phyloP scores from a whole-genome alignment of 2,113 vertebrate genomes.

The Toxotes chatareus region DNA sequence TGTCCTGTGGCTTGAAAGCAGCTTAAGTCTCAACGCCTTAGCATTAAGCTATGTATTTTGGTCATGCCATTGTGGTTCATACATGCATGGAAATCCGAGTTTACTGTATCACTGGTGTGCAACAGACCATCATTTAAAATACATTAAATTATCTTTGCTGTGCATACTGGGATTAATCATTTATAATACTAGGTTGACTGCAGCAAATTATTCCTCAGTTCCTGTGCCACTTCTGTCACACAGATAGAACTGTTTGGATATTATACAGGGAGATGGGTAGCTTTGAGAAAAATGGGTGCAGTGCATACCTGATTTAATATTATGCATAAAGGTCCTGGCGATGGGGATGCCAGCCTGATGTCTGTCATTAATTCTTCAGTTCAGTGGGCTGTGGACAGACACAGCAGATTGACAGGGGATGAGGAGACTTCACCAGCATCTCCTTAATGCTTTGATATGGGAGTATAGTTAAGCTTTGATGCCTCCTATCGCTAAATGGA shows the following conservation, averaged over 20 bases:
- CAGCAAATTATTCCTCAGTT: conserved; percentile 42
- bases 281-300: conserved; percentile 43
- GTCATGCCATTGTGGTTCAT: conserved; percentile 18
- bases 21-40: not conserved
- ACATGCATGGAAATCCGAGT: conserved; percentile 18
- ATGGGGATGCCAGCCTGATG: conserved; percentile 66
- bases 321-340: conserved; percentile 64
- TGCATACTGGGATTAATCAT: conserved; percentile 70
- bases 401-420: conserved; percentile 74
- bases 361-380: conserved; percentile 82
- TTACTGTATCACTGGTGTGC: conserved; percentile 21
- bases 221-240: conserved; percentile 50
- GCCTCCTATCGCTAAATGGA: conserved; percentile 67
- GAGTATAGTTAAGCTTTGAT: conserved; percentile 69
- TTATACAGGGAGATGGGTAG: conserved; percentile 41
- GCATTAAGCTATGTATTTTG: conserved; percentile 33
- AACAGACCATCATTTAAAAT: conserved; percentile 58
- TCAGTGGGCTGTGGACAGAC: conserved; percentile 77
- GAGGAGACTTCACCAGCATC: conserved; percentile 59
- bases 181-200: conserved; percentile 49
- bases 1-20: conserved; percentile 19
- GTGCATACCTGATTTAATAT: conserved; percentile 70
- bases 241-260: conserved; percentile 41
- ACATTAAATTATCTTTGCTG: conserved; percentile 67
- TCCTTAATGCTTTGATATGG: conserved; percentile 69